phyloP scores from a whole-genome alignment of 2,113 vertebrate species.

The Lagopus leucura region DNA sequence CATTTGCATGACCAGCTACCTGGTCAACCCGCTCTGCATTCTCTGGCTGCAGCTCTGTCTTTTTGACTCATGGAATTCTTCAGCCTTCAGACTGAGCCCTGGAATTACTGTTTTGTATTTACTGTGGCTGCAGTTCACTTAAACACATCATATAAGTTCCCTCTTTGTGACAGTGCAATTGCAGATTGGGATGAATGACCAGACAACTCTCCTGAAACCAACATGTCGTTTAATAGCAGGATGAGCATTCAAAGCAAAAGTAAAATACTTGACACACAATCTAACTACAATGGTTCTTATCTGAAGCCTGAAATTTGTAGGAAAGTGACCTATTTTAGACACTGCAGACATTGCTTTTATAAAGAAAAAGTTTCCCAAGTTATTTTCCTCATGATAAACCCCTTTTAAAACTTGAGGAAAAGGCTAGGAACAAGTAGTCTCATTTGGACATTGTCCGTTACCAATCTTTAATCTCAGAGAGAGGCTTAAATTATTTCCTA shows the following conservation, averaged over 20 bases:
- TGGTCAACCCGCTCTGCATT: rapidly evolving
- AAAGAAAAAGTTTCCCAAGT: not conserved
- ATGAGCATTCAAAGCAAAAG: not conserved
- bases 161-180: not conserved
- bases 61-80: not conserved
- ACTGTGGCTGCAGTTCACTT: not conserved
- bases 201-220: not conserved
- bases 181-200: not conserved
- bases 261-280: not conserved
- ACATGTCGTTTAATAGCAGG: not conserved
- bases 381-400: not conserved
- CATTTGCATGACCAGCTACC: not conserved
- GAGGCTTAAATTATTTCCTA: not conserved
- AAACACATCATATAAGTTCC: not conserved
- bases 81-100: not conserved
- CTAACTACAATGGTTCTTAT: not conserved
- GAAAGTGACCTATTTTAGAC: not conserved
- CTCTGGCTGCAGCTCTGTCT: not conserved
- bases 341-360: not conserved
- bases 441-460: not conserved
- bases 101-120: not conserved
- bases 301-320: not conserved
- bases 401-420: not conserved
- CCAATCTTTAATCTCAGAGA: not conserved
- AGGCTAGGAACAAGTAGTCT: not conserved